phyloP scores from a whole-genome alignment of 2,888 invertebrate species.

The Exephanes ischioxanthus region DNA sequence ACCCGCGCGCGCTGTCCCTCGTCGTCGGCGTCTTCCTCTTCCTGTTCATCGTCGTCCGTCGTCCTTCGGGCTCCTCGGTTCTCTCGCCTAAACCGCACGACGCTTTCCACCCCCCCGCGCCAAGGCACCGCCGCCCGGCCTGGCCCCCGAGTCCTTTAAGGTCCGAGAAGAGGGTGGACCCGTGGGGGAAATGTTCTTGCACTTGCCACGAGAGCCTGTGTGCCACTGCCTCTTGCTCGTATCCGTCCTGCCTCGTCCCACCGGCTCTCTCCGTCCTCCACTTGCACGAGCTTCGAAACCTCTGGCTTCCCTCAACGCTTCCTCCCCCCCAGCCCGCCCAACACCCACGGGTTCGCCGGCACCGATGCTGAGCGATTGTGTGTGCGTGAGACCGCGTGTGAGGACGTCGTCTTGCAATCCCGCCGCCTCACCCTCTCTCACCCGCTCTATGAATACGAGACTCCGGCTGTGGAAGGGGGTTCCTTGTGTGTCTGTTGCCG shows the following conservation, averaged over 20 bases:
- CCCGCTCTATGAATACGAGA: conserved; percentile 56
- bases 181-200: conserved; percentile 79
- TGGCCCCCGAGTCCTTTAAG: conserved; percentile 59
- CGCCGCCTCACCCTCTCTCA: conserved; percentile 33
- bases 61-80: conserved; percentile 37
- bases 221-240: conserved; percentile 1
- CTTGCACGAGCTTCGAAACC: conserved; percentile 33
- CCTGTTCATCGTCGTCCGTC: conserved; percentile 56
- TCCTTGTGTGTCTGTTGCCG: conserved; percentile 45
- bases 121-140: conserved; percentile 33
- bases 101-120: conserved; percentile 17
- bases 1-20: conserved; percentile 47
- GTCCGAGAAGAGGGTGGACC: conserved; percentile 74
- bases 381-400: conserved; percentile 37
- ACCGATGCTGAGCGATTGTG: conserved; percentile 37
- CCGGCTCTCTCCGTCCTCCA: conserved; percentile 27
- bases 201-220: conserved; percentile 74
- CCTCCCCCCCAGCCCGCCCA: neutral
- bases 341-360: conserved; percentile 20
- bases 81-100: conserved; percentile 50
- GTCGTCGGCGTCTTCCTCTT: conserved; percentile 50
- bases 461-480: conserved; percentile 19
- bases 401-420: conserved; percentile 38
- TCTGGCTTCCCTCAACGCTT: neutral
- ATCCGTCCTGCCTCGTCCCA: conserved; percentile 29